A percentile compares a stretch with the other conserved stretches of the same genome.
Evolutionary conservation across 2,888 invertebrate genomes (phyloP).

Genomic region (Eremobia ochroleuca): DNA sequence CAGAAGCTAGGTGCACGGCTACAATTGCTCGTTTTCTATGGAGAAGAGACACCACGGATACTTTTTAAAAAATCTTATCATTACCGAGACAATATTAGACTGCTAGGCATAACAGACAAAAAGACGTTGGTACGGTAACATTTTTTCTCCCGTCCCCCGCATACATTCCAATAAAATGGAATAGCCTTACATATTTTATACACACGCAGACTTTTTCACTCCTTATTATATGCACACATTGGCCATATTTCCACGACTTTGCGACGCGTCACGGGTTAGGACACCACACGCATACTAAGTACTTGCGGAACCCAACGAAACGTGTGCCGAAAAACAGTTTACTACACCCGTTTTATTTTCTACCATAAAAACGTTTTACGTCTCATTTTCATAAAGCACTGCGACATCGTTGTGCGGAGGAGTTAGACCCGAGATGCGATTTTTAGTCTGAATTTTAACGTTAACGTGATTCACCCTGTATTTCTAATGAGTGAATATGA

Average conservation of each 20-base stretch:
- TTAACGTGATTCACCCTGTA: conserved; percentile 79
- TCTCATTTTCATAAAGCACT: conserved; percentile 85
- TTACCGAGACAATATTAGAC: too few species aligned
- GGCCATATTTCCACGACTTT: conserved; percentile 66
- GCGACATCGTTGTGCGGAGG: conserved; percentile 82
- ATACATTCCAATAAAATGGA: conserved; percentile 58
- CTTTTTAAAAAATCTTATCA: too few species aligned
- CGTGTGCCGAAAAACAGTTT: conserved; percentile 72
- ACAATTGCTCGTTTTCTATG: too few species aligned
- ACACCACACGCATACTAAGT: conserved; percentile 73
- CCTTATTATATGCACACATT: conserved; percentile 67
- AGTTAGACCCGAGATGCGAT: conserved; percentile 79
- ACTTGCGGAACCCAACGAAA: conserved; percentile 51
- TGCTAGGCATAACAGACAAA: background rate
- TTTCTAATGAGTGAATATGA: conserved; percentile 84
- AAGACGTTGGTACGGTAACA: background rate
- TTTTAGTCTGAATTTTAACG: conserved; percentile 85
- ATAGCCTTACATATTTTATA: conserved; percentile 56
- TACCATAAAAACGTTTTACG: conserved; percentile 79
- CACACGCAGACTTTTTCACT: conserved; percentile 48
- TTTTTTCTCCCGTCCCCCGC: conserved; percentile 32
- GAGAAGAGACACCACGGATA: too few species aligned
- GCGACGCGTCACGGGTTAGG: conserved; percentile 57
- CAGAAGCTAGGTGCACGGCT: too few species aligned
- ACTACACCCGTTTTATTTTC: conserved; percentile 72